Conservation (phyloP, 2,113 vertebrate genomes). For the Strigops habroptila region DNA sequence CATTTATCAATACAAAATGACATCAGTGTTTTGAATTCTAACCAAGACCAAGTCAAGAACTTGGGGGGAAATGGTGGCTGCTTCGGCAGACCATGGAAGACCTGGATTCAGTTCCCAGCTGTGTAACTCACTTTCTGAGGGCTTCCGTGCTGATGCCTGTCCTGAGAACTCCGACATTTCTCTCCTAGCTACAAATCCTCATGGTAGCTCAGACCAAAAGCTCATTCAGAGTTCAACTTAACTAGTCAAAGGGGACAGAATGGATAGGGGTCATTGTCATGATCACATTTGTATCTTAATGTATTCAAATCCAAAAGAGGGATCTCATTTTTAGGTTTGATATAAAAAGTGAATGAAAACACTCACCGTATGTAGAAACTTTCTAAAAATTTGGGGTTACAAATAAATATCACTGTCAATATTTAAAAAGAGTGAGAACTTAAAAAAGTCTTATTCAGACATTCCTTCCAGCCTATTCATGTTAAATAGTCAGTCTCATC, state of each 20-base stretch:
- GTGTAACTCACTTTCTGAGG: not conserved
- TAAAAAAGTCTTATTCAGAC: not conserved
- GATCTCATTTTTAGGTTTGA: not conserved
- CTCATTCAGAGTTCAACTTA: not conserved
- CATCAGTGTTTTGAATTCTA: not conserved
- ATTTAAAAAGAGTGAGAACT: not conserved
- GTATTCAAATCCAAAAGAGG: not conserved
- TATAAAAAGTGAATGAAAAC: not conserved
- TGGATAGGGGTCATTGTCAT: not conserved
- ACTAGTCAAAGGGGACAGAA: not conserved
- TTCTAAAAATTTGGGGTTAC: not conserved
- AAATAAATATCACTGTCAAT: not conserved
- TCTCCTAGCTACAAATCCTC: not conserved
- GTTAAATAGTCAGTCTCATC: not conserved
- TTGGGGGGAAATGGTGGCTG: not conserved
- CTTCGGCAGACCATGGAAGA: not conserved
- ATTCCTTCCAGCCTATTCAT: not conserved
- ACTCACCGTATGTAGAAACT: not conserved
- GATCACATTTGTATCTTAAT: not conserved
- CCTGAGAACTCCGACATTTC: not conserved
- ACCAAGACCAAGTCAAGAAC: not conserved
- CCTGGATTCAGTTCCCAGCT: not conserved
- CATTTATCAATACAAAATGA: not conserved
- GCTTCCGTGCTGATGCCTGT: not conserved
- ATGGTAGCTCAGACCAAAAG: not conserved